These are phyloP conservation scores for Hyphantria cunea DNA, from an alignment of 1,140 invertebrate genomes.

Conservation along the genomic window DNA sequence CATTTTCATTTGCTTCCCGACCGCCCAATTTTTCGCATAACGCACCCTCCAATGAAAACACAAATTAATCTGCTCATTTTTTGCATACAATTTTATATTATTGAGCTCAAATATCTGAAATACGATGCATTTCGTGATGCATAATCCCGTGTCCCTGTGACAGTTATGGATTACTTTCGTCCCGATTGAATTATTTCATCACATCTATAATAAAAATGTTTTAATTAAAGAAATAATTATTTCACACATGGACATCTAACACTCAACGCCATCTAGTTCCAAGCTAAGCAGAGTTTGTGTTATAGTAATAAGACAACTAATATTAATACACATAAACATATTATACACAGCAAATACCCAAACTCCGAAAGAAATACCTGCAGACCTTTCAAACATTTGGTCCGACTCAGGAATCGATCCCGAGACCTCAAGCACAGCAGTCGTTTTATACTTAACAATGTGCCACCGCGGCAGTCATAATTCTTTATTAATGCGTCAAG, in stretches of 20 bases:
- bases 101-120: constrained; percentile 71
- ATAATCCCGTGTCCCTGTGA: constrained; percentile 71
- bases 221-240: constrained; percentile 33
- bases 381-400: too few relatives aligned
- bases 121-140: constrained; percentile 62
- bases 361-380: too few relatives aligned
- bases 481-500: constrained; percentile 12
- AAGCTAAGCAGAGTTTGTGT: too few relatives aligned
- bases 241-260: too few relatives aligned
- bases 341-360: too few relatives aligned
- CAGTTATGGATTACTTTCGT: constrained; percentile 74
- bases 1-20: constrained; percentile 72
- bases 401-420: too few relatives aligned
- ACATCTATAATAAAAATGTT: constrained; percentile 59
- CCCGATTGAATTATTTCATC: constrained; percentile 73
- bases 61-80: constrained; percentile 81
- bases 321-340: too few relatives aligned
- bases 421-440: too few relatives aligned
- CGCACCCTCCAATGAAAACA: constrained; percentile 76
- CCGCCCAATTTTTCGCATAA: constrained; percentile 78
- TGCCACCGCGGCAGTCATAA: too few relatives aligned
- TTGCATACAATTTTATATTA: constrained; percentile 79
- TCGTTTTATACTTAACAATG: too few relatives aligned
- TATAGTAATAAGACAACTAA: too few relatives aligned
- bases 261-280: too few relatives aligned